Evolutionary conservation across 2,888 invertebrate genomes (phyloP).

Genomic region (Diaperis boleti): DNA sequence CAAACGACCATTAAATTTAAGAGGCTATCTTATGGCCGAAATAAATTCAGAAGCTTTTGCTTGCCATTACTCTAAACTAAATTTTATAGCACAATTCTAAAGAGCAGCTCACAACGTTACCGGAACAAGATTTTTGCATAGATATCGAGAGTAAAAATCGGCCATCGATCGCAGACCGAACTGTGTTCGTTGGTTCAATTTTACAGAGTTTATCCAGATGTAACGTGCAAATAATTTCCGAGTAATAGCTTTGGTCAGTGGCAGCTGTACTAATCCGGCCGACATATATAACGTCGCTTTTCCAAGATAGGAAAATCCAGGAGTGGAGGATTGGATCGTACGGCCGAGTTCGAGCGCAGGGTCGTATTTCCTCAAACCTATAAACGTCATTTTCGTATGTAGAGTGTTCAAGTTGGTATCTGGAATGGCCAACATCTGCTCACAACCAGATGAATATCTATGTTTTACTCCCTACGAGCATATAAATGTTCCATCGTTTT

Average conservation of each 20-base stretch:
- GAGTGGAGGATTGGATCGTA: constrained; percentile 38
- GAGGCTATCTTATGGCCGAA: constrained; percentile 13
- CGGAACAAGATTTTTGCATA: not conserved
- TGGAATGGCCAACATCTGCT: constrained; percentile 49
- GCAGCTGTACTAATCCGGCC: constrained; percentile 51
- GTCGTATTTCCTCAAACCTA: constrained; percentile 49
- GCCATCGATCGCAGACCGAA: not conserved
- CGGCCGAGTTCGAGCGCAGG: constrained; percentile 30
- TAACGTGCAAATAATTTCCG: constrained; percentile 52
- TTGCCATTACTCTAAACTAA: constrained; percentile 5
- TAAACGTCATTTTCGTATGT: constrained; percentile 53
- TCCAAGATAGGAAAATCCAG: constrained; percentile 49
- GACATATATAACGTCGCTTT: constrained; percentile 50
- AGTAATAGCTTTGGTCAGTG: constrained; percentile 55
- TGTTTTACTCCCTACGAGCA: constrained; percentile 50
- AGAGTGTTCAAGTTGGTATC: constrained; percentile 45
- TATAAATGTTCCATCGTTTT: constrained; percentile 55
- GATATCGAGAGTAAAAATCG: constrained; percentile 1
- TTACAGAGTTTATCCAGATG: constrained; percentile 41
- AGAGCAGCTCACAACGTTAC: not conserved
- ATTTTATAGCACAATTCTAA: constrained; percentile 11
- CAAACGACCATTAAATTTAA: constrained; percentile 26
- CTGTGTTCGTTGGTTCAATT: constrained; percentile 12
- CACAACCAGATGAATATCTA: constrained; percentile 53
- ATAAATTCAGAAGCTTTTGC: constrained; percentile 19